These are phyloP conservation scores for Miniopterus natalensis DNA, from an alignment of 2,113 vertebrate genomes.

Conservation along the genomic window DNA sequence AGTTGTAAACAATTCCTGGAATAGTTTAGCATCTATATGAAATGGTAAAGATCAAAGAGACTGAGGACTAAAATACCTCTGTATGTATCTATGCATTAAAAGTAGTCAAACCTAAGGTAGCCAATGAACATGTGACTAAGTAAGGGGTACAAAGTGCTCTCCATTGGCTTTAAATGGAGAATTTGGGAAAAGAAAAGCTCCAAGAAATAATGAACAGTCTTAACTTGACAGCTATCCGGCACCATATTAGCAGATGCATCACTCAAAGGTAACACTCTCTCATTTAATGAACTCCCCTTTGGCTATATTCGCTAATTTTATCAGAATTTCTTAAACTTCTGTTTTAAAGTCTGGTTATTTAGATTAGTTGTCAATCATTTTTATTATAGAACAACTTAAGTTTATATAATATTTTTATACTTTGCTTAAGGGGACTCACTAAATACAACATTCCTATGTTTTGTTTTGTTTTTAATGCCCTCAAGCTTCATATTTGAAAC, in stretches of 20 bases:
- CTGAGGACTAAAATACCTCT: not conserved
- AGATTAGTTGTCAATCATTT: not conserved
- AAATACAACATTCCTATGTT: not conserved
- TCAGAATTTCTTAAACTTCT: not conserved
- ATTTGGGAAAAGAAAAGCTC: not conserved
- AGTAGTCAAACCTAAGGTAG: not conserved
- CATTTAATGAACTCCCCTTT: not conserved
- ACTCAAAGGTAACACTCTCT: not conserved
- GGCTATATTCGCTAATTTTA: not conserved
- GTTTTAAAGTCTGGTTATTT: not conserved
- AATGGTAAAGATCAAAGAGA: not conserved
- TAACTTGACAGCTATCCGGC: not conserved
- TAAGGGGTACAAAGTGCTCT: not conserved
- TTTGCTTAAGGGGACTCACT: not conserved
- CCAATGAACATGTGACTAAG: not conserved
- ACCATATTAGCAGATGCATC: not conserved
- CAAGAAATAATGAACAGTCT: not conserved
- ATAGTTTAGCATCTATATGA: not conserved
- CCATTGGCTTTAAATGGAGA: not conserved
- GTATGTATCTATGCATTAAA: not conserved
- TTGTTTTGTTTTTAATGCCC: not conserved
- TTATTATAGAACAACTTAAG: not conserved
- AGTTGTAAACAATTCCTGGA: slow-evolving; percentile 10
- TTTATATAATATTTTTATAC: slow-evolving; percentile 4
- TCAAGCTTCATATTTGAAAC: not conserved